Conservation (phyloP, 2,888 invertebrate genomes). For the Coenonympha glycerion region DNA sequence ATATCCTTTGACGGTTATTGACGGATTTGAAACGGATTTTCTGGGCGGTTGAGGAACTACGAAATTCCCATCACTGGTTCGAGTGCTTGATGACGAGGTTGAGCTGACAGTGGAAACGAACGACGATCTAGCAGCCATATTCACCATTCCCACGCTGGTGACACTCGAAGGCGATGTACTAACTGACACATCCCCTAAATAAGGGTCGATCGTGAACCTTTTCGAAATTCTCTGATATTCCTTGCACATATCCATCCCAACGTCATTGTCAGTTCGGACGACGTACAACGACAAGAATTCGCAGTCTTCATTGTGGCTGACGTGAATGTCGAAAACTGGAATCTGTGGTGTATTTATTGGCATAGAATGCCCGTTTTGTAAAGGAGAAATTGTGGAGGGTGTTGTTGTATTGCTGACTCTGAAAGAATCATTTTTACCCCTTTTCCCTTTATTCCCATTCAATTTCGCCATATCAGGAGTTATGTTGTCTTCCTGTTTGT, state of each 20-base stretch:
- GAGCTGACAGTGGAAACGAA: conserved; percentile 66
- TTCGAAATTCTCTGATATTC: conserved; percentile 70
- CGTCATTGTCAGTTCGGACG: conserved; percentile 63
- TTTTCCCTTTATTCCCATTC: conserved; percentile 45
- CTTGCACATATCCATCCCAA: conserved; percentile 66
- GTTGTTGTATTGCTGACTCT: conserved; percentile 61
- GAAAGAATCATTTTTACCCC: conserved; percentile 58
- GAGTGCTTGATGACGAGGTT: conserved; percentile 55
- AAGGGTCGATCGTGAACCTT: conserved; percentile 65
- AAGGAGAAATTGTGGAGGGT: conserved; percentile 67
- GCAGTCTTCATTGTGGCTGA: conserved; percentile 64
- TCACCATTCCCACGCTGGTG: conserved; percentile 63
- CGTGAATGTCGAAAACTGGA: conserved; percentile 64
- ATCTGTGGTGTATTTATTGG: conserved; percentile 58
- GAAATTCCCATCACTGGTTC: conserved; percentile 69
- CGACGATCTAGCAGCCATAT: conserved; percentile 60
- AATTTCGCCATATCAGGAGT: conserved; percentile 62
- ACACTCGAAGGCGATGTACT: conserved; percentile 69
- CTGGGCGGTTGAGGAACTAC: conserved; percentile 69
- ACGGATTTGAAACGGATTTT: conserved; percentile 57
- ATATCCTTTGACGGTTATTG: conserved; percentile 62
- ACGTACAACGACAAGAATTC: conserved; percentile 66
- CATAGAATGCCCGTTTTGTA: conserved; percentile 65
- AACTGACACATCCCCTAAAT: conserved; percentile 62
- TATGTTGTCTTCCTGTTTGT: conserved; percentile 45